Evolutionary conservation across 2,113 vertebrate genomes (phyloP).

Genomic region (Anolis carolinensis): DNA sequence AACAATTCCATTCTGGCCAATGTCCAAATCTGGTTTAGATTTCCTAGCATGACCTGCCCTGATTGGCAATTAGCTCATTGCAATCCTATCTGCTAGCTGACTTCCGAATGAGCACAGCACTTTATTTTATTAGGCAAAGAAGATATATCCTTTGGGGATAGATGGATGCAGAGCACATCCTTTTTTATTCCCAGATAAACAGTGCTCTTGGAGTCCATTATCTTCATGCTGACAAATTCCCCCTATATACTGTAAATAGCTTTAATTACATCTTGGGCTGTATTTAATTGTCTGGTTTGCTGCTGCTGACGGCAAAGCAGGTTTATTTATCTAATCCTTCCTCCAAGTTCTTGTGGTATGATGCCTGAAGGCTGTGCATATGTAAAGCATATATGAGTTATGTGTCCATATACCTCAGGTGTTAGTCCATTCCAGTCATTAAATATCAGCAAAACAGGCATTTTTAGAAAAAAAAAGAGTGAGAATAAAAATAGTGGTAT

Average conservation of each 20-base stretch:
- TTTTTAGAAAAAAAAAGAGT: background rate
- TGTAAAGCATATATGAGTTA: constrained; percentile 14
- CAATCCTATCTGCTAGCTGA: constrained; percentile 19
- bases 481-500: background rate
- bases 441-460: background rate
- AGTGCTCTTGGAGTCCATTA: constrained; percentile 35
- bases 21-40: constrained; percentile 49
- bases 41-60: constrained; percentile 48
- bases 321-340: constrained; percentile 30
- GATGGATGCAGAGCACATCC: constrained; percentile 13
- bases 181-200: constrained; percentile 27
- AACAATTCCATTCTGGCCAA: constrained; percentile 38
- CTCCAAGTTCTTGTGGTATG: background rate
- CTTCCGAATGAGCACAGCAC: constrained; percentile 24
- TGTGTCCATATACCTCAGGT: background rate
- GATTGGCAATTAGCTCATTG: constrained; percentile 51
- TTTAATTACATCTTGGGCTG: constrained; percentile 50
- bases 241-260: constrained; percentile 33
- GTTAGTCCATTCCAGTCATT: background rate
- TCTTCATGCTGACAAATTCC: constrained; percentile 32
- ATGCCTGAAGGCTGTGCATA: constrained; percentile 7
- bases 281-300: constrained; percentile 48
- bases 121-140: constrained; percentile 47
- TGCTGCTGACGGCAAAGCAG: constrained; percentile 26
- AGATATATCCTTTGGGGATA: constrained; percentile 12